Base-by-base conservation (phyloP, 2,888 invertebrate species). In the Tetranychus truncatus region DNA sequence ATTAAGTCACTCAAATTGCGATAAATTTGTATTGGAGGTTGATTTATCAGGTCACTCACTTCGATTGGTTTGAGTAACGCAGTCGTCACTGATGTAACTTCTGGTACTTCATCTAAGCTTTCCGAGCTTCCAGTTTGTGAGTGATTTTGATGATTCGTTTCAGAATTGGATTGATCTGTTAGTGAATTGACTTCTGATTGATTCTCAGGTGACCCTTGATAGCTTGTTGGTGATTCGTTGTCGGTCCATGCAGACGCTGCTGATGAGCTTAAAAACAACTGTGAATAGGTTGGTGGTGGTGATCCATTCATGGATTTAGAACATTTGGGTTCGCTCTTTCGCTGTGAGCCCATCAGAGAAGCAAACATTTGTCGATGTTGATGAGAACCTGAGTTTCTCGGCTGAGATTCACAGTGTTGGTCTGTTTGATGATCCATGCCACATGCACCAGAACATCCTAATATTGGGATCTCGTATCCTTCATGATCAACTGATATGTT, bases 401-500 rank as follows among this genome's bases (percentile, higher is more conserved):
- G 66, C 11, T n/a, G 66, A 45, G 66, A 45, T 72, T n/a, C 65
- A 72, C 24, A n/a, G 1, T 55, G 55, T 15, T 55, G 55, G 7
- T 55, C 55, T 15, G 15, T 15, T 15, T 9, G 15, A 55, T 55
- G 55, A 7, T 15, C 15, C 55, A 55, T 71, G 24, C 72, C 34
- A 71, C 67, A 15, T 45, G 66, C 72, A 66, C 71, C 66, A 18
- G 72, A 72, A 44, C 66, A 71, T 72, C 71, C 72, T 15, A 65
- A 45, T 45, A 79, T 69, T 11, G 79, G 79, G 11, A 78, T 74
- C 71, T 79, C 78, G 69, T 79, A 79, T 15, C 78, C 78, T 75
- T 79, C 78, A 7, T 77, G 74, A 72, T 78, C 78, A 66, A 71
- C 72, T 45, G 55, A 44, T 20, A 45, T 20, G 67, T 80, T 79